A percentile compares a stretch with the other conserved stretches of the same genome.
Evolutionary conservation across 2,888 invertebrate species (phyloP).

Genomic region (Melanotus villosus): DNA sequence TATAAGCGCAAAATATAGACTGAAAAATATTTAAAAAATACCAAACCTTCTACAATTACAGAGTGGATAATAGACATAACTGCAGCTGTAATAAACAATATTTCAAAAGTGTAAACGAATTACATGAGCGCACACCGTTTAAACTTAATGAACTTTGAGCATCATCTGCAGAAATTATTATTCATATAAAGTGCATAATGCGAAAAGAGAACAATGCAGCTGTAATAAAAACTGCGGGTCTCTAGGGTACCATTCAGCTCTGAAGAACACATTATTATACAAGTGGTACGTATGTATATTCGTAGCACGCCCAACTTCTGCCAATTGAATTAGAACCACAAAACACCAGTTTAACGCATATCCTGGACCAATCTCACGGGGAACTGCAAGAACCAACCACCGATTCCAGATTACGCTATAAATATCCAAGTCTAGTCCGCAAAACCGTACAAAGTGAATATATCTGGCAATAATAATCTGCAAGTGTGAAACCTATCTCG

Average conservation of each 20-base stretch:
- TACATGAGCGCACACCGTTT: background rate
- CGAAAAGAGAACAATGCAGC: background rate
- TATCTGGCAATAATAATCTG: slow-evolving; percentile 53
- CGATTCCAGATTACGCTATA: slow-evolving; percentile 50
- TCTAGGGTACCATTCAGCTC: background rate
- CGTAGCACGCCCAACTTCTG: background rate
- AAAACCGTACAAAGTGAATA: slow-evolving; percentile 49
- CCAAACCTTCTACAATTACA: no score
- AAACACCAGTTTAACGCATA: slow-evolving; percentile 36
- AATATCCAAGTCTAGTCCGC: slow-evolving; percentile 48
- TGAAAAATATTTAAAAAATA: no score
- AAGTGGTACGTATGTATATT: background rate
- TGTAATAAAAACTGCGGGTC: background rate
- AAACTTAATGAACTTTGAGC: slow-evolving; percentile 11
- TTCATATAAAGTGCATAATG: slow-evolving; percentile 8
- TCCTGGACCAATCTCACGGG: slow-evolving; percentile 31
- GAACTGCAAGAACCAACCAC: slow-evolving; percentile 41
- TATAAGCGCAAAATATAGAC: no score
- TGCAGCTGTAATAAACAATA: background rate
- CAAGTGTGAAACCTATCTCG: slow-evolving; percentile 56
- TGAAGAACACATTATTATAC: background rate
- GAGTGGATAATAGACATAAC: background rate
- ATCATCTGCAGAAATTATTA: background rate
- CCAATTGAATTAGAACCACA: slow-evolving; percentile 38
- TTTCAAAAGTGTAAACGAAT: background rate